Base-by-base conservation (phyloP, 2,888 invertebrate genomes). In the Enchytraeus crypticus region DNA sequence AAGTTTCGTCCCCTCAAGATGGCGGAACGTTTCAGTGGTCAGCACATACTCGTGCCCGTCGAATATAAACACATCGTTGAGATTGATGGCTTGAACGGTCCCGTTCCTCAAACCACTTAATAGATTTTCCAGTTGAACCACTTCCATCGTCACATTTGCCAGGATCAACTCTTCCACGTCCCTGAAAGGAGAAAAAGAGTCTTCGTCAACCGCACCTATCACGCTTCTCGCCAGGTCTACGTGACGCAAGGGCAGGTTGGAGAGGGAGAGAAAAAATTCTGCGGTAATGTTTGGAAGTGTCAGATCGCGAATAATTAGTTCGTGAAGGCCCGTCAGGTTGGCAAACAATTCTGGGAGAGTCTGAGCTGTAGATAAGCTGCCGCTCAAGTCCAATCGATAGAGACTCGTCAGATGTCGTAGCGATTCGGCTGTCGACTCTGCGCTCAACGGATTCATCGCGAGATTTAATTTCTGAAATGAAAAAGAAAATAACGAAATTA, bases 41-140 rank as follows among this genome's bases (percentile, higher is more conserved):
- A 62, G 29, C 11, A 27, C 38, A 4, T 38, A 34, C 0, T 49
- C 45, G 14, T 27, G 21, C 5, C 5, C 30, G 55, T 62, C 58
- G 33, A 33, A 23, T 4, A 47, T 38, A 57, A 62, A 62, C 27
- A 62, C 59, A n/a, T 46, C 51, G 27, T 62, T 53, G 5, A 59
- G 32, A 34, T 59, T 62, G 27, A 62, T n/a, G 21, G 33, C 55
- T 47, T 62, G 59, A 18, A 62, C 33, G 18, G 30, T 32, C 32
- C 59, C 51, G 51, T 58, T 59, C 33, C 53, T 51, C n/a, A 62
- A 46, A 38, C 62, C 49, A 21, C 38, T 46, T 38, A 62, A 51
- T 5, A 62, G 49, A 43, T 53, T 62, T 21, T 46, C 54, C 4
- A 59, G 49, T 23, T 29, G n/a, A 27, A 49, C 30, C 18, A 29